Base-by-base conservation (phyloP, 2,113 vertebrate genomes). In the Sterna hirundo region DNA sequence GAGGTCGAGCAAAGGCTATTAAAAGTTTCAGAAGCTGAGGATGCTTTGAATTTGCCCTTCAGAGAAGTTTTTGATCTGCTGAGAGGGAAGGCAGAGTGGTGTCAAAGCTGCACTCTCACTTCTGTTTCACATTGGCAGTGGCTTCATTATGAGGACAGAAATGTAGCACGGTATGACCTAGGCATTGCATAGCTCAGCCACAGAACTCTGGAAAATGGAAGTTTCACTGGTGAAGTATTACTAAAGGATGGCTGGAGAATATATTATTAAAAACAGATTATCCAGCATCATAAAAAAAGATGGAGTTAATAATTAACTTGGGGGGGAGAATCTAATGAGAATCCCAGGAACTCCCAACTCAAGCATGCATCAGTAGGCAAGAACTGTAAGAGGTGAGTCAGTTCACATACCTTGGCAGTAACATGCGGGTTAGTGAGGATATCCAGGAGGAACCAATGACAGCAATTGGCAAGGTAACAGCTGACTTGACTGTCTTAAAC, bases 41-140 rank as follows among this genome's bases (percentile, higher is more conserved):
- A 74, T 91, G 74, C 82, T 91, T 95, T 96, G 93, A 70, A 38
- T 93, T 86, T 94, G 89, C 38, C 95, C 94, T 97, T 96, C 82
- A 90, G 93, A 83, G 93, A 40, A 70, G 49, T 55, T 80, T 74
- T 6, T 62, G 62, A 58, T 83, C 42, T 1, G 2, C 71, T 85
- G 71, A 58, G 58, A 61, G n/a, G 54, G 69, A 38, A 32, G 76
- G 66, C 89, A 88, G 69, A 62, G 81, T 3, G 15, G 57, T 95
- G 81, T 87, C 86, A 46, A 29, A 88, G 62, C 91, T 58, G 51
- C 13, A 2, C 58, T 93, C 55, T 66, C 16, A 1, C 81, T 94
- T 97, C 94, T 60, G 78, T 97, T 97, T 97, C 93, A 89, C 51
- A 0, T 10, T 96, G 94, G 92, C 94, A 64, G 32, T 44, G 61